Base-by-base conservation (phyloP, 1,140 invertebrate genomes). In the Aphelenchoides besseyi region DNA sequence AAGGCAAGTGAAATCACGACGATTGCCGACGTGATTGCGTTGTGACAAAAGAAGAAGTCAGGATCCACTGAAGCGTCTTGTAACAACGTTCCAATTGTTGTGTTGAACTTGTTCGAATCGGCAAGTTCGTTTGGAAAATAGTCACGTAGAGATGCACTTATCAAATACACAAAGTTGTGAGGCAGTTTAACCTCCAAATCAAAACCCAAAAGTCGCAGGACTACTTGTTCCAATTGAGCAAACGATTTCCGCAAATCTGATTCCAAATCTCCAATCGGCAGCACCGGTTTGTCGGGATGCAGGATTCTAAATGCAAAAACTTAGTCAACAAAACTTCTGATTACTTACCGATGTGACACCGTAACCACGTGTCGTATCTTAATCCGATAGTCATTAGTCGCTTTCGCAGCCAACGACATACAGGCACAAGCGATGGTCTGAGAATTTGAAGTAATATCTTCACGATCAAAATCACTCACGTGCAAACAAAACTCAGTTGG, bases 241-340 rank as follows among this genome's bases (percentile, higher is more conserved):
- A 66, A 12, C 16, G 32, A 36, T 37, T 66, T 26, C 26, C 63
- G 30, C 30, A 66, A 37, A 26, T 33, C 63, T 23, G 16, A 2
- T 53, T 66, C 63, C 2, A 66, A 32, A 36, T 66, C 63, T 23
- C 36, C 12, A 18, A 66, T 2, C 16, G 63, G 63, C 28, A 66
- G 63, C 12, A 33, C 28, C n/a, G 16, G 63, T 12, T 66, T 16
- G 16, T 66, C 63, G n/a, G 63, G 63, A 53, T 66, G 63, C 36
- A 66, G 30, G 12, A 66, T 8, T 32, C 63, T 66, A 30, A 66
- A 66, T 23, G n/a, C 26, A 36, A n/a, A 36, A 55, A 36, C 30
- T 2, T 37, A 66, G n/a, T 16, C 30, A 66, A 61, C n/a, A 23
- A 30, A 1, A 33, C 16, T 33, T 66, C 3, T 33, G 12, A 41